These are phyloP conservation scores for Diaprepes abbreviatus DNA, from an alignment of 2,888 invertebrate species.

Conservation along the genomic window DNA sequence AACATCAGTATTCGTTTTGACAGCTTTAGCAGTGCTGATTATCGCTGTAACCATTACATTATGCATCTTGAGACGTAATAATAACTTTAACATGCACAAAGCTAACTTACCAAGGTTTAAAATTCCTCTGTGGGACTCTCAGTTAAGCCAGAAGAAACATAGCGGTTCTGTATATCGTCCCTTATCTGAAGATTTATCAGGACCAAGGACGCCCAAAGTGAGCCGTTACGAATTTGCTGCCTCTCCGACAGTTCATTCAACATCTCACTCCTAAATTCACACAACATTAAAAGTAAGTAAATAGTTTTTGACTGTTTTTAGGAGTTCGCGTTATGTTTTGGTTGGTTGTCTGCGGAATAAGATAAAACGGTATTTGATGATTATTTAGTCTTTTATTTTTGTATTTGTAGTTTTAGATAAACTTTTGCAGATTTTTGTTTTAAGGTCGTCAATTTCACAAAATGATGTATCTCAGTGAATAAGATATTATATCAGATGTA, in stretches of 20 bases:
- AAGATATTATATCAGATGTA: too few species aligned
- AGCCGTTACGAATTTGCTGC: constrained; percentile 71
- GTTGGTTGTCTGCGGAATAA: not conserved
- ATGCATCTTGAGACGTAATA: constrained; percentile 61
- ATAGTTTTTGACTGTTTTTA: not conserved
- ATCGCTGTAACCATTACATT: constrained; percentile 65
- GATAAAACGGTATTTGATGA: too few species aligned
- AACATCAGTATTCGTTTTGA: constrained; percentile 72
- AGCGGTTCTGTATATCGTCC: constrained; percentile 84
- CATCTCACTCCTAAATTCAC: constrained; percentile 13
- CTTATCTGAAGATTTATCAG: constrained; percentile 81
- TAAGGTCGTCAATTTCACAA: too few species aligned
- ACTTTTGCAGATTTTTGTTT: too few species aligned
- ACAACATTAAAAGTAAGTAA: constrained; percentile 1
- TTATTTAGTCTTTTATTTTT: too few species aligned
- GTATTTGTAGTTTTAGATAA: too few species aligned
- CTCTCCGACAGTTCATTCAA: constrained; percentile 57
- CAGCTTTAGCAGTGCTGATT: constrained; percentile 70
- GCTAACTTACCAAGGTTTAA: constrained; percentile 63
- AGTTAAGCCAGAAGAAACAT: constrained; percentile 74
- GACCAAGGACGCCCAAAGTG: constrained; percentile 76
- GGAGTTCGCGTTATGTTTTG: not conserved
- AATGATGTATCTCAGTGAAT: too few species aligned
- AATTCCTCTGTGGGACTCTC: constrained; percentile 62
- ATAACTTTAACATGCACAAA: constrained; percentile 59